phyloP scores from a whole-genome alignment of 2,113 vertebrate species.

The Pollimyrus isidori region DNA sequence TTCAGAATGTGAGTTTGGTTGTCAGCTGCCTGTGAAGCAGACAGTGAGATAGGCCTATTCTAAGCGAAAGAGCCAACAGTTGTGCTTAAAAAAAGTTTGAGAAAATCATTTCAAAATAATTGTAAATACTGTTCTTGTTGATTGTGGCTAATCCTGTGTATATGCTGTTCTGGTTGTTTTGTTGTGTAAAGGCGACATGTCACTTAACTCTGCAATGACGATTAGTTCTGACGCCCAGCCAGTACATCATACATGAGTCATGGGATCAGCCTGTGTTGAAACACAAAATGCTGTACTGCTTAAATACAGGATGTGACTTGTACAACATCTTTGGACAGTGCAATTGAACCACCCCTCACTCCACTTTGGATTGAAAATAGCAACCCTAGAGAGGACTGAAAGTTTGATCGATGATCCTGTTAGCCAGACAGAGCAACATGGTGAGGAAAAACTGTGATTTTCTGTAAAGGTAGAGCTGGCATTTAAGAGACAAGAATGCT shows the following conservation, averaged over 20 bases:
- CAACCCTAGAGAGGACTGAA: not conserved
- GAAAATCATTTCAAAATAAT: not conserved
- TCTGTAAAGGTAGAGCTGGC: not conserved
- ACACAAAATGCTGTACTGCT: not conserved
- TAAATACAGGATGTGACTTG: not conserved
- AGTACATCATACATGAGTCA: not conserved
- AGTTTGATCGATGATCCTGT: not conserved
- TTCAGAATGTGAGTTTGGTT: too few relatives aligned
- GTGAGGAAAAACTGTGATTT: not conserved
- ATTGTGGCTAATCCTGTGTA: not conserved
- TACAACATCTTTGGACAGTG: not conserved
- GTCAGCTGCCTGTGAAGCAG: not conserved
- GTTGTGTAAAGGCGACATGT: not conserved
- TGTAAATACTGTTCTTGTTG: not conserved
- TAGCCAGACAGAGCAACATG: not conserved
- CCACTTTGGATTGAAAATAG: not conserved
- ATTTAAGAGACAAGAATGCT: not conserved
- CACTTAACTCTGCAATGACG: not conserved
- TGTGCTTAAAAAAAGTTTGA: not conserved
- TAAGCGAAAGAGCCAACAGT: not conserved
- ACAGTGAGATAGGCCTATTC: not conserved
- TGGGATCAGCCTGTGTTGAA: not conserved
- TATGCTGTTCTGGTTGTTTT: not conserved
- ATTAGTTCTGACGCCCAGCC: not conserved
- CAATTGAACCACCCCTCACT: not conserved